A percentile compares a stretch with the other conserved stretches of the same genome.
Evolutionary conservation across 2,113 vertebrate species (phyloP).

Genomic region (Daboia siamensis): DNA sequence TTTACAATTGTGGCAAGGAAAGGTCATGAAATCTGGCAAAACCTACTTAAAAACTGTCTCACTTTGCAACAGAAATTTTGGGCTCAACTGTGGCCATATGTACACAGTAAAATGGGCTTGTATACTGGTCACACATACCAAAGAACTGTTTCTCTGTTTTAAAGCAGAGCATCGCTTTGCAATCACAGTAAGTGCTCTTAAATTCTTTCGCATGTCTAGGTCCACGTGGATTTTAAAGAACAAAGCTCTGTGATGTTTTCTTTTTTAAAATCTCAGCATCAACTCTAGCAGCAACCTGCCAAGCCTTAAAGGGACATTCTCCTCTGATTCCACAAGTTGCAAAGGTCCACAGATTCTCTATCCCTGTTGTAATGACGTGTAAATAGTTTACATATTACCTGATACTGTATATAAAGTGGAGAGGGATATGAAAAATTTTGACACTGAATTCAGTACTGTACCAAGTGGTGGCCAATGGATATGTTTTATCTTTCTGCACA

Average conservation of each 20-base stretch:
- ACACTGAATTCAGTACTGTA: not conserved
- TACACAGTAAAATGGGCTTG: not conserved
- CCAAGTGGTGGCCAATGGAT: not conserved
- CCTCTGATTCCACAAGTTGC: not conserved
- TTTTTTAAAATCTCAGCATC: not conserved
- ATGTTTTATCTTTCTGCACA: not conserved
- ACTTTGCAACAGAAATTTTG: too few species aligned
- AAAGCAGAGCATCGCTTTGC: not conserved
- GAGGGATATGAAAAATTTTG: not conserved
- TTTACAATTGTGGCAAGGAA: too few species aligned
- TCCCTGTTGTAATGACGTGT: not conserved
- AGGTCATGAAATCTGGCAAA: too few species aligned
- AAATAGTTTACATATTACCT: not conserved
- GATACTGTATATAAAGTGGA: too few species aligned
- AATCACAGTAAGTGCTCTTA: not conserved
- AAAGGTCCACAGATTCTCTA: not conserved
- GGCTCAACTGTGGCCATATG: too few species aligned
- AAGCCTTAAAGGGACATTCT: not conserved
- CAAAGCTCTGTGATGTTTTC: not conserved
- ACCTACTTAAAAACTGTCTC: too few species aligned
- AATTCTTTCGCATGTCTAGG: not conserved
- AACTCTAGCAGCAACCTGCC: not conserved
- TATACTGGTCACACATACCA: not conserved
- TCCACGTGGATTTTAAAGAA: not conserved
- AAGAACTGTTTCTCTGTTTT: not conserved